Conservation (phyloP, 2,888 invertebrate species). For the Drosophila testacea region DNA sequence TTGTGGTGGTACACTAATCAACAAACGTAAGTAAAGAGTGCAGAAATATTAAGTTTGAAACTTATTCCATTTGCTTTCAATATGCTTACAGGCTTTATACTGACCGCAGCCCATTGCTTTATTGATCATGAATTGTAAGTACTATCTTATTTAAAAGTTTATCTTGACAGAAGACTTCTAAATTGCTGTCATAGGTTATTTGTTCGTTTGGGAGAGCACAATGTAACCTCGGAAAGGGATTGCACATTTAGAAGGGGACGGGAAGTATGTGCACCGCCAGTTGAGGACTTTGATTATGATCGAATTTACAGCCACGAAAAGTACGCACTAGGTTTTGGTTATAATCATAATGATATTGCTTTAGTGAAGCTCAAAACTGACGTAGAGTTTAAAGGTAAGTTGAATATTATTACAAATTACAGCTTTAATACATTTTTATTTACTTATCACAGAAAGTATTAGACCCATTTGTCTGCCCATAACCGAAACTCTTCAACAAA, state of each 20-base stretch:
- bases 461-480: conserved; percentile 38
- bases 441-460: conserved; percentile 4
- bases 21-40: conserved; percentile 25
- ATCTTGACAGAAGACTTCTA: too few relatives aligned
- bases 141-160: not conserved
- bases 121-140: conserved; percentile 10
- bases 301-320: conserved; percentile 7
- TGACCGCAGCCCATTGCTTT: conserved; percentile 48
- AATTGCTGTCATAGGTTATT: not conserved
- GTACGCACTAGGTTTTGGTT: rapidly evolving
- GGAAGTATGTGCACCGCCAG: not conserved
- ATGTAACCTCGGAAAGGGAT: not conserved
- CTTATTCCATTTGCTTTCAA: rapidly evolving
- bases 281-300: conserved; percentile 13
- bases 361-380: conserved; percentile 20
- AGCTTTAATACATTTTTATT: not conserved
- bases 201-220: conserved; percentile 27
- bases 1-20: conserved; percentile 39
- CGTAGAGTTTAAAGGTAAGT: not conserved
- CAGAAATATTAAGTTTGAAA: too few relatives aligned
- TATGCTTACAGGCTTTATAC: conserved; percentile 21
- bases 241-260: not conserved
- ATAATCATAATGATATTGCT: conserved; percentile 38
- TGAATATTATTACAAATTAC: not conserved
- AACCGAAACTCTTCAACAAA: conserved; percentile 1